These are phyloP conservation scores for Falco peregrinus DNA, from an alignment of 2,797 vertebrate genomes.

Conservation along the genomic window DNA sequence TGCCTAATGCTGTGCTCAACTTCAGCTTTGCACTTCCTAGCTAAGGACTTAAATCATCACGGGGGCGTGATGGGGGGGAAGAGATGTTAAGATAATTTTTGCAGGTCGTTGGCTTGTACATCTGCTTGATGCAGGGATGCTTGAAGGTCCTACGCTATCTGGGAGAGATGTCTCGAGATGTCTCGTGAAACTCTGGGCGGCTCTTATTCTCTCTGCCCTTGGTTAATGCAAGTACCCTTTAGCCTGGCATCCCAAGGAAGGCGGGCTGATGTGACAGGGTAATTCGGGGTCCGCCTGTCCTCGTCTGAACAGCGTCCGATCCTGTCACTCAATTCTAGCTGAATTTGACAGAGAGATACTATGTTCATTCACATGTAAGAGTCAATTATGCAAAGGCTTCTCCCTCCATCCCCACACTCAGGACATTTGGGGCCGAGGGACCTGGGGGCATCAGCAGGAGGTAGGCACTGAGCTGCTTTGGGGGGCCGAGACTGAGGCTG, in stretches of 20 bases:
- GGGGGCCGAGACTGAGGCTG: background rate
- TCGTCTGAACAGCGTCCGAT: background rate
- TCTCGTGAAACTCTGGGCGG: background rate
- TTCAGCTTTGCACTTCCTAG: slow-evolving; percentile 4
- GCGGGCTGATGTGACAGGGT: background rate
- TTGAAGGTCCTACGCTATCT: background rate
- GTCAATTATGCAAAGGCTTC: background rate
- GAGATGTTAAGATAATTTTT: background rate
- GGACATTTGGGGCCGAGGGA: background rate
- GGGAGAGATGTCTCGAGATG: background rate
- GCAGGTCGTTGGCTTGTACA: background rate
- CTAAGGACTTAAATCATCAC: background rate
- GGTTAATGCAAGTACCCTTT: background rate
- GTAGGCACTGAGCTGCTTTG: background rate
- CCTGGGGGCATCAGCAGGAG: background rate
- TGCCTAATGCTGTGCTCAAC: background rate
- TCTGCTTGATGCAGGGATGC: background rate
- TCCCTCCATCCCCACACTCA: background rate
- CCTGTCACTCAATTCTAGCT: background rate
- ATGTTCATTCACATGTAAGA: accelerated
- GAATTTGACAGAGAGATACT: background rate
- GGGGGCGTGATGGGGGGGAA: background rate
- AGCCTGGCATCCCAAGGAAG: background rate
- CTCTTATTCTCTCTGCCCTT: background rate
- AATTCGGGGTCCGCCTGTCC: background rate